Evolutionary conservation across 1,140 invertebrate genomes (phyloP).

Genomic region (Asbolus verrucosus): DNA sequence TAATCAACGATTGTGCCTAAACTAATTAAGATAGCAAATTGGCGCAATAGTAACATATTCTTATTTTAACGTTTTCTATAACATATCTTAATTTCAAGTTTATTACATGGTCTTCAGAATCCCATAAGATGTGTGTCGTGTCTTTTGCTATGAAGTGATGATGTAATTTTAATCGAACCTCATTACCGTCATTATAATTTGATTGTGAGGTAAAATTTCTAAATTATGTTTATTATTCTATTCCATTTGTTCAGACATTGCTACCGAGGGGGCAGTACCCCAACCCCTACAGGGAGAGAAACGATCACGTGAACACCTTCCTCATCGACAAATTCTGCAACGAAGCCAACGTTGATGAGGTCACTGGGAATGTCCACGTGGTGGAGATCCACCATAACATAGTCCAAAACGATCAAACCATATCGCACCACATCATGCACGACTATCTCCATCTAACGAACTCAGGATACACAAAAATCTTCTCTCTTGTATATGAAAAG

Average conservation of each 20-base stretch:
- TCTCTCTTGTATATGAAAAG: conserved; percentile 72
- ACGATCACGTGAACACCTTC: conserved; percentile 71
- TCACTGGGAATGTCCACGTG: conserved; percentile 63
- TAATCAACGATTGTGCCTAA: too few relatives aligned
- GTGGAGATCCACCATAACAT: conserved; percentile 71
- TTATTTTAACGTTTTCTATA: too few relatives aligned
- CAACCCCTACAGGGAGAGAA: conserved; percentile 75
- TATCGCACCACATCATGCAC: conserved; percentile 77
- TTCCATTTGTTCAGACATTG: conserved; percentile 72
- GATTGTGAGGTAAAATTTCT: too few relatives aligned
- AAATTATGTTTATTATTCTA: too few relatives aligned
- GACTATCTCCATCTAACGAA: conserved; percentile 80
- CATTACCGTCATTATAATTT: too few relatives aligned
- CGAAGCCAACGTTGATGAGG: conserved; percentile 58
- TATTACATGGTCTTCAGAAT: too few relatives aligned
- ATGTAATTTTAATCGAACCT: too few relatives aligned
- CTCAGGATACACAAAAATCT: conserved; percentile 75
- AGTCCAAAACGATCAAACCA: conserved; percentile 71
- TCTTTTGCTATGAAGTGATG: too few relatives aligned
- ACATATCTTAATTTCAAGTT: too few relatives aligned
- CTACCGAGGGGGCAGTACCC: conserved; percentile 75
- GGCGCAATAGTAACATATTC: too few relatives aligned
- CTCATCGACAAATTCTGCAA: conserved; percentile 66
- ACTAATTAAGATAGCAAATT: too few relatives aligned
- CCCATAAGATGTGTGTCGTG: too few relatives aligned